These are phyloP conservation scores for Lepas anatifera DNA, from an alignment of 2,888 invertebrate species.

Conservation along the genomic window DNA sequence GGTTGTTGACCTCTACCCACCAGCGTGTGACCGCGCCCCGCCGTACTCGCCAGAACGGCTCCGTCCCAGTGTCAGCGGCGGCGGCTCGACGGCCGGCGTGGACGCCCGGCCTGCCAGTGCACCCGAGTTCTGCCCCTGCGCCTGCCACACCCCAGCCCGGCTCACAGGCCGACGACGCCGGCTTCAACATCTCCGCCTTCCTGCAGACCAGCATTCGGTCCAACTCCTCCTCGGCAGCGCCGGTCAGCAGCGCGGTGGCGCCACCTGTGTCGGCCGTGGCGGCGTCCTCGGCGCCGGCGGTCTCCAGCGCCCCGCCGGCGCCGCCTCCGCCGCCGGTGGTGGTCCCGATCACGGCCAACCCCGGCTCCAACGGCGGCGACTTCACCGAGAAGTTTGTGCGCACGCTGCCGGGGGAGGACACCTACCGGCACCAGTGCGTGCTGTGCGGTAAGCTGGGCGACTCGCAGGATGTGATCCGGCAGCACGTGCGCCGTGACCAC, in stretches of 20 bases:
- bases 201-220: neutral
- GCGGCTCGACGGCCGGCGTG: neutral
- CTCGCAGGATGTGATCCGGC: neutral
- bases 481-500: slow-evolving; percentile 7
- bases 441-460: slow-evolving; percentile 8
- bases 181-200: slow-evolving; percentile 5
- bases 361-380: neutral
- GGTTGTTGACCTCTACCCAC: too few relatives aligned
- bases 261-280: neutral
- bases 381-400: slow-evolving; percentile 13
- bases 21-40: too few relatives aligned
- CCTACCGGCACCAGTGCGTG: slow-evolving; percentile 10
- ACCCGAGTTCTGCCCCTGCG: neutral
- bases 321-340: too few relatives aligned
- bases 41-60: neutral
- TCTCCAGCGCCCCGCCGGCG: too few relatives aligned
- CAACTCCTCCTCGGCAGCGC: too few relatives aligned
- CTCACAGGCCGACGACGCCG: neutral
- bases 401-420: neutral
- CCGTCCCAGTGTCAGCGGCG: neutral
- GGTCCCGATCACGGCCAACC: neutral
- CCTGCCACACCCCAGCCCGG: neutral
- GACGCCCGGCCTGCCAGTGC: neutral
- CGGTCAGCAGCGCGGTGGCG: neutral
- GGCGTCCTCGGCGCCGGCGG: too few relatives aligned